phyloP scores from a whole-genome alignment of 1,140 invertebrate species.

The Ectropis grisescens region DNA sequence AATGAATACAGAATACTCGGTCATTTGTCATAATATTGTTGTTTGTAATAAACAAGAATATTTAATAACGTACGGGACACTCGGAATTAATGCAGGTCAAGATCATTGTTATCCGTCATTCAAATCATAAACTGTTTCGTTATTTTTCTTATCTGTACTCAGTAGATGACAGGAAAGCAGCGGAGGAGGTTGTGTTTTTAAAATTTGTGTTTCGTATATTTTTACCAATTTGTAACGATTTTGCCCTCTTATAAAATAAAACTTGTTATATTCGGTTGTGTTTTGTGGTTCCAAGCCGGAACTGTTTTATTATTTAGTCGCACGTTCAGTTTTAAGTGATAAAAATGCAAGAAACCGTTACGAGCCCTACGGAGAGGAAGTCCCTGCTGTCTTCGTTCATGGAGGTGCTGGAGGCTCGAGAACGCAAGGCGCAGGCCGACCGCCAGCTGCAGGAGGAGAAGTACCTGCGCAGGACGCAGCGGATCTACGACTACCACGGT shows the following conservation, averaged over 20 bases:
- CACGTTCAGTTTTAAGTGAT: too few species aligned
- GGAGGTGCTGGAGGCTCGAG: slow-evolving; percentile 45
- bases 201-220: slow-evolving; percentile 36
- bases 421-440: slow-evolving; percentile 48
- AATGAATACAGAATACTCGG: too few species aligned
- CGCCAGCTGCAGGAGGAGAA: slow-evolving; percentile 54
- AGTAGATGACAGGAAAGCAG: slow-evolving; percentile 30
- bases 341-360: slow-evolving; percentile 63
- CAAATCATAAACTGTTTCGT: too few species aligned
- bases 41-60: too few species aligned
- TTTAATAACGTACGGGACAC: too few species aligned
- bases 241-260: too few species aligned
- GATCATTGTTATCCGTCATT: too few species aligned
- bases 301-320: too few species aligned
- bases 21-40: too few species aligned
- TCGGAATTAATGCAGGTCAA: too few species aligned
- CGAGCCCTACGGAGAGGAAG: slow-evolving; percentile 53
- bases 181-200: slow-evolving; percentile 39
- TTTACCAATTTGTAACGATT: slow-evolving; percentile 18
- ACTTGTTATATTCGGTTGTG: too few species aligned
- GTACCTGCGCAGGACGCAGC: slow-evolving; percentile 50
- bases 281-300: too few species aligned
- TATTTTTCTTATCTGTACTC: slow-evolving; percentile 14
- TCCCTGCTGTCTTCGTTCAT: slow-evolving; percentile 54
- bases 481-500: slow-evolving; percentile 61